phyloP scores from a whole-genome alignment of 2,888 invertebrate genomes.

The Dimorphilus gyrociliatus region DNA sequence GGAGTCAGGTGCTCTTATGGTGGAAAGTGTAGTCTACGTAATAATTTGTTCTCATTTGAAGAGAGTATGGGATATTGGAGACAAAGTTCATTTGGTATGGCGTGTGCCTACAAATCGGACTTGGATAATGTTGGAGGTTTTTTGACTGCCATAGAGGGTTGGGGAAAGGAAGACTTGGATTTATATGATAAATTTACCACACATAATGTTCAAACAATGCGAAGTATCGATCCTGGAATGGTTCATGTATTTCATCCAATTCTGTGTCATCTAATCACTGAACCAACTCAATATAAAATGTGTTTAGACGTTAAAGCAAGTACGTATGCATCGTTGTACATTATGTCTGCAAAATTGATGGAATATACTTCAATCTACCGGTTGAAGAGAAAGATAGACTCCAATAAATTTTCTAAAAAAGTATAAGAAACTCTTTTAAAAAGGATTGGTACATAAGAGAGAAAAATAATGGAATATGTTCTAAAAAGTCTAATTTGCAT shows the following conservation, averaged over 20 bases:
- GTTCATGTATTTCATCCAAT: slow-evolving; percentile 85
- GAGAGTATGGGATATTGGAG: slow-evolving; percentile 82
- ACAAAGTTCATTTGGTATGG: slow-evolving; percentile 88
- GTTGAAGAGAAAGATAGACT: too few relatives aligned
- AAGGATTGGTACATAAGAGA: too few relatives aligned
- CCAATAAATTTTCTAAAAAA: too few relatives aligned
- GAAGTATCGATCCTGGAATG: slow-evolving; percentile 69
- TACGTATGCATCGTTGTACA: slow-evolving; percentile 44
- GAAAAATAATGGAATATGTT: too few relatives aligned
- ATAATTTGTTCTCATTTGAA: too few relatives aligned
- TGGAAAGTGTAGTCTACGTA: too few relatives aligned
- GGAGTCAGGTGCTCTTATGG: too few relatives aligned
- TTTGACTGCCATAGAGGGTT: slow-evolving; percentile 74
- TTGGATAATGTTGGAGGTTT: slow-evolving; percentile 68
- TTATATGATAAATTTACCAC: slow-evolving; percentile 61
- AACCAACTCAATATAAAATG: slow-evolving; percentile 79
- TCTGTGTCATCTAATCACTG: slow-evolving; percentile 62
- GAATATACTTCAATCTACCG: too few relatives aligned
- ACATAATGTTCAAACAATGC: slow-evolving; percentile 54
- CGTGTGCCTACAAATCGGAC: slow-evolving; percentile 71
- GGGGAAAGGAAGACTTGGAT: slow-evolving; percentile 94
- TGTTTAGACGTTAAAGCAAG: slow-evolving; percentile 78
- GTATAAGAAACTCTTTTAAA: too few relatives aligned
- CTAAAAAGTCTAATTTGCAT: too few relatives aligned
- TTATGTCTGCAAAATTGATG: too few relatives aligned